Conservation (phyloP, 1,140 invertebrate genomes). For the Cheumatopsyche charites region DNA sequence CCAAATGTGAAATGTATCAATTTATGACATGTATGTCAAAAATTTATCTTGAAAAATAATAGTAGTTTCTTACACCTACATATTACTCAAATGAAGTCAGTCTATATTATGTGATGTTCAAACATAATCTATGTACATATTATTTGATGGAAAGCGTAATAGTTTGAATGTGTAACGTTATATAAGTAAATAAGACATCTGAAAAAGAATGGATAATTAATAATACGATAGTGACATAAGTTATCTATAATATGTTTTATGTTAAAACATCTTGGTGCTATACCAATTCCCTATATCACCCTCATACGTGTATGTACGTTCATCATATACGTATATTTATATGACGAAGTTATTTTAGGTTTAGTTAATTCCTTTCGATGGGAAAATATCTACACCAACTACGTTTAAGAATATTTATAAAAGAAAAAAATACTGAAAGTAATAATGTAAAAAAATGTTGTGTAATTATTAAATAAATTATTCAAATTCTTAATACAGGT, state of each 20-base stretch:
- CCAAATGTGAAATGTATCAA: not conserved
- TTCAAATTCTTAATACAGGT: slow-evolving; percentile 60
- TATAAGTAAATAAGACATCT: not conserved
- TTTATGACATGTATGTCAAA: not conserved
- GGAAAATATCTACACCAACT: slow-evolving; percentile 48
- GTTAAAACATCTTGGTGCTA: slow-evolving; percentile 50
- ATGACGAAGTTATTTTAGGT: no score
- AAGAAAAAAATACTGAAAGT: slow-evolving; percentile 53
- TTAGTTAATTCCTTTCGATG: slow-evolving; percentile 21
- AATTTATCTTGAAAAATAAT: not conserved
- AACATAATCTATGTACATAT: not conserved
- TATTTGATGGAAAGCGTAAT: slow-evolving; percentile 7
- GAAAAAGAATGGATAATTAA: slow-evolving; percentile 23
- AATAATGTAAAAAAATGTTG: slow-evolving; percentile 57
- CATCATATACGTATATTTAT: slow-evolving; percentile 33
- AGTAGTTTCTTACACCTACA: not conserved
- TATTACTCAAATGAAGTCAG: not conserved
- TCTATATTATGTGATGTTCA: slow-evolving; percentile 17
- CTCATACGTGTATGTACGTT: slow-evolving; percentile 7
- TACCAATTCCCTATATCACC: slow-evolving; percentile 62
- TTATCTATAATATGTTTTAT: slow-evolving; percentile 28
- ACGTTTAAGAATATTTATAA: slow-evolving; percentile 49
- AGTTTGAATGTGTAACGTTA: not conserved
- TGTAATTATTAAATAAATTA: slow-evolving; percentile 67
- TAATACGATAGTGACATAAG: not conserved